A percentile compares a stretch with the other conserved stretches of the same genome.
These are phyloP conservation scores for Formicarius rufipectus DNA, from an alignment of 2,113 vertebrate genomes.

Conservation along the genomic window DNA sequence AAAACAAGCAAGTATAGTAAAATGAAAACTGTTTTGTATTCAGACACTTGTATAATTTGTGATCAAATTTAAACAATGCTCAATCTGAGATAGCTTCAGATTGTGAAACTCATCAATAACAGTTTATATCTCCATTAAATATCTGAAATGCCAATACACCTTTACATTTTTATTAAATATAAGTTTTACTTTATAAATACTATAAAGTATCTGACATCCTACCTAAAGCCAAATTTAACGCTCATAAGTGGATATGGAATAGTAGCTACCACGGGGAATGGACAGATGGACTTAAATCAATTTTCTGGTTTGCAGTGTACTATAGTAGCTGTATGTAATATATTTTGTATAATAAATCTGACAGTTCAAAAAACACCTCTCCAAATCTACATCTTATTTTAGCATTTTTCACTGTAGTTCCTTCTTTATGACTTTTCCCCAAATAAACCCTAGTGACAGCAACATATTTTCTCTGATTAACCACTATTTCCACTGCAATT, in stretches of 20 bases:
- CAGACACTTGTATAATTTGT: background rate
- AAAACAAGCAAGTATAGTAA: background rate
- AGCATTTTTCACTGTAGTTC: background rate
- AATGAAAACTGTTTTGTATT: background rate
- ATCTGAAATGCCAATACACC: background rate
- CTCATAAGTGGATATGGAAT: background rate
- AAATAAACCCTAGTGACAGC: background rate
- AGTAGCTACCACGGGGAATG: background rate
- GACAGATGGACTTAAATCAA: background rate
- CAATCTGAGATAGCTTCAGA: background rate
- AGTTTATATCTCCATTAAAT: background rate
- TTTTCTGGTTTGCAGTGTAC: background rate
- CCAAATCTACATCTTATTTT: background rate
- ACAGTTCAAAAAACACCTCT: background rate
- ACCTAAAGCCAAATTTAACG: constrained; percentile 11
- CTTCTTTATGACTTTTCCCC: background rate
- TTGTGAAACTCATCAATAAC: background rate
- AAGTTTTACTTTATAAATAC: background rate
- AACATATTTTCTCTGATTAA: background rate
- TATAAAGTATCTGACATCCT: background rate
- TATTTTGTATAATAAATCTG: background rate
- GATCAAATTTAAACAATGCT: background rate
- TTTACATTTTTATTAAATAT: background rate
- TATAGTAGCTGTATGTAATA: background rate
- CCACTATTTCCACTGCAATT: background rate